A percentile compares a stretch with the other conserved stretches of the same genome.
These are phyloP conservation scores for Cervus canadensis DNA, from an alignment of 2,113 vertebrate genomes.

Conservation along the genomic window DNA sequence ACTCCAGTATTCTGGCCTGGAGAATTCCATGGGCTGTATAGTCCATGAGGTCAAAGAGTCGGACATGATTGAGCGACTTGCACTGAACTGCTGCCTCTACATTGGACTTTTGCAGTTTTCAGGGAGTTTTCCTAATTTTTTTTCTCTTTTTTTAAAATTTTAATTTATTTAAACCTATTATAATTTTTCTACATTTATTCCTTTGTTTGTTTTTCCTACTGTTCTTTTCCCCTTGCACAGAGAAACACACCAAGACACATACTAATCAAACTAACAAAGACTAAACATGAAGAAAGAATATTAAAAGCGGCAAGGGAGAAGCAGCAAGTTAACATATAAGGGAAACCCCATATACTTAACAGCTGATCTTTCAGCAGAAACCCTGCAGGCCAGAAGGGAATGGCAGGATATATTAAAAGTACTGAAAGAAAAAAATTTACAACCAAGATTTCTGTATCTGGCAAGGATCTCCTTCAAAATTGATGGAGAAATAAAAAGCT, in stretches of 20 bases:
- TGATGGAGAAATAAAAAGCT: neutral
- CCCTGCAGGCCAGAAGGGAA: neutral
- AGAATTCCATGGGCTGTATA: neutral
- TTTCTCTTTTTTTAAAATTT: neutral
- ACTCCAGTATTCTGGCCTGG: neutral
- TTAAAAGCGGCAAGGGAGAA: neutral
- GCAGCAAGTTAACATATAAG: neutral
- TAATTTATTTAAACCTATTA: neutral
- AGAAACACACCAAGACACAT: neutral
- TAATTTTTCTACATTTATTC: neutral
- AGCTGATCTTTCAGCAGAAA: neutral
- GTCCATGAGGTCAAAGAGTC: neutral
- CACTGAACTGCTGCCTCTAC: neutral
- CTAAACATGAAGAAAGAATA: neutral
- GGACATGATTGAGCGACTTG: neutral
- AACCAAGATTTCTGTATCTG: neutral
- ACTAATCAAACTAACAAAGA: neutral
- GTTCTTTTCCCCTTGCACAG: neutral
- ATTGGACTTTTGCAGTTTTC: neutral
- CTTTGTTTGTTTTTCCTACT: neutral
- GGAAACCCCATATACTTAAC: neutral
- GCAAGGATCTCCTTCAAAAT: neutral
- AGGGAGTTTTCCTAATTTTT: neutral
- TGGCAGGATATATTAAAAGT: neutral
- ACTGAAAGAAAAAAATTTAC: neutral